Evolutionary conservation across 2,113 vertebrate genomes (phyloP), one percentile per base, ranked within the genome.

Genomic region (Solea senegalensis): DNA sequence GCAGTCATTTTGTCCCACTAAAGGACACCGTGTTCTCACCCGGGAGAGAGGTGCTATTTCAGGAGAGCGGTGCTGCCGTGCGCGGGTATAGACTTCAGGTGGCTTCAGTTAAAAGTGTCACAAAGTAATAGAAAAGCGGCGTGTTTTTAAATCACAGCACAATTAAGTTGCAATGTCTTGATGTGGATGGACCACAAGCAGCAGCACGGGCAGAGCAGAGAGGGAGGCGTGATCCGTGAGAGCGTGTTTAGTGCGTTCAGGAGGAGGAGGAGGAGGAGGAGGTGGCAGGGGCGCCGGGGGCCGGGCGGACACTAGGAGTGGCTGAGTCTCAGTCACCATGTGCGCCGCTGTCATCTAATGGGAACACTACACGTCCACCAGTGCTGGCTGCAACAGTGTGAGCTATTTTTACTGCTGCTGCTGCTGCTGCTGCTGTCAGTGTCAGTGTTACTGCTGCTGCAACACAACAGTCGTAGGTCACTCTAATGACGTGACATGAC

Each of bases 1-100:
- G 93, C 92, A 55, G 93, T 94, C 93, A 94, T 94, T n/a, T 68
- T 14, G 13, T 13, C 28, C 6, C 15, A 21, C 8, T 16, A 76
- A 45, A 85, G 87, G 81, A 90, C 88, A 89, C 83, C 46, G 67
- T 84, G 89, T 89, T 79, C 88, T 9, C 15, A 57, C 2, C 48
- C 13, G 59, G 49, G 72, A 61, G 65, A 66, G 75, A 79, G 64
- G 66, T 69, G 75, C 28, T 46, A 54, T 55, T 40, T 21, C 49
- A 46, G 59, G 48, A 67, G 52, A 16, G 27, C 69, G n/a, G n/a
- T 7, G 61, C 34, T 7, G 61, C 34, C 34, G 34, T 34, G 34
- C 34, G 34, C 61, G 63, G 27, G 3, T 65, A 12, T 78, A 61
- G 9, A 11, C 34, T 72, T 76, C 52, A 9, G 60, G 26, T 8